These are phyloP conservation scores for Alviniconcha strummeri DNA, from an alignment of 2,888 invertebrate genomes.

Conservation along the genomic window DNA sequence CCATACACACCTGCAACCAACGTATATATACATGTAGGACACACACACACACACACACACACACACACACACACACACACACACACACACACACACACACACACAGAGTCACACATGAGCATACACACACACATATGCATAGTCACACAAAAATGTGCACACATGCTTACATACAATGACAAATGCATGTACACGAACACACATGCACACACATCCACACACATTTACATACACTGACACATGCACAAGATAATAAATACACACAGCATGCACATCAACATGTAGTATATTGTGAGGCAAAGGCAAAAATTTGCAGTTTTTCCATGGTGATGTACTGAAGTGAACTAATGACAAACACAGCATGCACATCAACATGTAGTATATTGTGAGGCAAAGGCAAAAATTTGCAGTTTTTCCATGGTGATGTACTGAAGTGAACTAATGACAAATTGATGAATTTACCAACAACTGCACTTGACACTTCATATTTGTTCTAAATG, in stretches of 20 bases:
- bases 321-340: background rate
- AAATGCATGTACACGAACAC: background rate
- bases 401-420: background rate
- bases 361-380: background rate
- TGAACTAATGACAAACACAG: too few relatives aligned
- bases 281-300: background rate
- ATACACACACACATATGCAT: background rate
- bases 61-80: constrained; percentile 1
- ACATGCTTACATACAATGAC: background rate
- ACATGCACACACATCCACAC: background rate
- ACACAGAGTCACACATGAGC: background rate
- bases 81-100: background rate
- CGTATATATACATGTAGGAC: background rate
- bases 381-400: background rate
- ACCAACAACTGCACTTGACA: background rate
- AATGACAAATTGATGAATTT: background rate
- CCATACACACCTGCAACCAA: background rate
- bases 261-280: background rate
- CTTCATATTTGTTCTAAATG: background rate
- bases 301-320: background rate
- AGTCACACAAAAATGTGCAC: background rate
- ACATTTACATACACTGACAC: constrained; percentile 1
- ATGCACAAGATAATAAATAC: background rate
- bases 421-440: background rate
- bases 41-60: background rate